Evolutionary conservation across 2,797 vertebrate species (phyloP).

Genomic region (Enteromius paludinosus): DNA sequence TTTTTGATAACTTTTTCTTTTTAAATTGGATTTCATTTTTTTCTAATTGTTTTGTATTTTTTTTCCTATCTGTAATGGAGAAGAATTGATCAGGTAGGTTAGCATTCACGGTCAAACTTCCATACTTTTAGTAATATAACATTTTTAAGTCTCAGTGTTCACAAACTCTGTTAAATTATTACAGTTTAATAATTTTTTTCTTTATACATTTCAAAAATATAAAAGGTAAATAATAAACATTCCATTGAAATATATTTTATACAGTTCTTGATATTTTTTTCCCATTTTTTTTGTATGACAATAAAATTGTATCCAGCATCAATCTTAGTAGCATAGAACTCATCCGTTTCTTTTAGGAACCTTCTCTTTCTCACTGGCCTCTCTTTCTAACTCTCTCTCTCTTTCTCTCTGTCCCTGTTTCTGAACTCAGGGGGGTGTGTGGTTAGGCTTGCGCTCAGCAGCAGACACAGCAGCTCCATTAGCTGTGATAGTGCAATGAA

Average conservation of each 20-base stretch:
- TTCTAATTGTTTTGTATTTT: constrained; percentile 68
- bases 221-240: constrained; percentile 85
- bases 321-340: constrained; percentile 69
- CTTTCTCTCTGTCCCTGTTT: constrained; percentile 30
- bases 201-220: constrained; percentile 83
- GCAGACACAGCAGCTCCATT: constrained; percentile 27
- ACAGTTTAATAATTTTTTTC: constrained; percentile 74
- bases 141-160: constrained; percentile 75
- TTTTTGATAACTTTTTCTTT: constrained; percentile 73
- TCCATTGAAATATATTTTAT: constrained; percentile 83
- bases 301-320: constrained; percentile 75
- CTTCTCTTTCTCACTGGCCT: constrained; percentile 62
- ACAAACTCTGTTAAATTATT: constrained; percentile 78
- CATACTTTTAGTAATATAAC: constrained; percentile 77
- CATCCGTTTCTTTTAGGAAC: constrained; percentile 64
- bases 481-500: constrained; percentile 52
- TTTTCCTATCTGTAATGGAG: constrained; percentile 76
- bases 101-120: constrained; percentile 83
- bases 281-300: constrained; percentile 66
- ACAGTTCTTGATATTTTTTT: constrained; percentile 73
- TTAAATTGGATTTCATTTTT: constrained; percentile 72
- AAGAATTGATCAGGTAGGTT: constrained; percentile 79
- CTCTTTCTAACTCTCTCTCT: constrained; percentile 47
- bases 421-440: neutral
- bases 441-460: constrained; percentile 11